phyloP scores from a whole-genome alignment of 2,113 vertebrate species.

The Syngnathus typhle region DNA sequence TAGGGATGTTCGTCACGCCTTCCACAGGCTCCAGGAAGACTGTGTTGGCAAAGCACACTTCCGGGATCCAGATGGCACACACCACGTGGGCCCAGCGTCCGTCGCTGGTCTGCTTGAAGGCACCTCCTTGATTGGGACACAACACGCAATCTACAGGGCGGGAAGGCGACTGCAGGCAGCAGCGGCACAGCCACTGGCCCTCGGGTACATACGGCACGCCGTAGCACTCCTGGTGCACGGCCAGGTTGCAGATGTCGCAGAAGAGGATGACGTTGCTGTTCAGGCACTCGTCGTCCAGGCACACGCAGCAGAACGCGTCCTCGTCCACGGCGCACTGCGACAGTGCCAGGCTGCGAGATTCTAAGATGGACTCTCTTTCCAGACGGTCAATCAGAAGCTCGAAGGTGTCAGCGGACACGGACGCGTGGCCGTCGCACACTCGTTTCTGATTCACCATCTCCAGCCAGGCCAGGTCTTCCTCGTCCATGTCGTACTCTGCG shows the following conservation, averaged over 20 bases:
- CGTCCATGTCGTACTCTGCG: conserved; percentile 97
- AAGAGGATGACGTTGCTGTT: conserved; percentile 98
- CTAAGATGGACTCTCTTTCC: conserved; percentile 90
- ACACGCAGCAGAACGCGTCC: conserved; percentile 95
- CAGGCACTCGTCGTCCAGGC: conserved; percentile 95
- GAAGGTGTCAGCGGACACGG: conserved; percentile 83
- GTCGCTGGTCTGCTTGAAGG: conserved; percentile 96
- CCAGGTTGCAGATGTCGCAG: conserved; percentile 97
- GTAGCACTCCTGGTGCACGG: conserved; percentile 96
- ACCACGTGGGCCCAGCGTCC: conserved; percentile 96
- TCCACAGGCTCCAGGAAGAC: conserved; percentile 96
- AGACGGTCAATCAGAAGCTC: conserved; percentile 90
- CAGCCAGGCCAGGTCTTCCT: conserved; percentile 94
- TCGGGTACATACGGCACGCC: conserved; percentile 95
- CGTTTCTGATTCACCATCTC: conserved; percentile 95
- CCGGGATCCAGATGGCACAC: conserved; percentile 98
- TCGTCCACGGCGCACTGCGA: conserved; percentile 87
- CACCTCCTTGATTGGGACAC: conserved; percentile 93
- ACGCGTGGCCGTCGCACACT: conserved; percentile 79
- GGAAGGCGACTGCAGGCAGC: conserved; percentile 92
- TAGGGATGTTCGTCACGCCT: conserved; percentile 88
- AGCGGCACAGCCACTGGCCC: conserved; percentile 97
- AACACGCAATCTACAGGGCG: conserved; percentile 93
- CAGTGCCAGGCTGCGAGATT: conserved; percentile 83
- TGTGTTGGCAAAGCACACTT: conserved; percentile 96